Evolutionary conservation across 1,140 invertebrate species (phyloP).

Genomic region (Alviniconcha marisindica): DNA sequence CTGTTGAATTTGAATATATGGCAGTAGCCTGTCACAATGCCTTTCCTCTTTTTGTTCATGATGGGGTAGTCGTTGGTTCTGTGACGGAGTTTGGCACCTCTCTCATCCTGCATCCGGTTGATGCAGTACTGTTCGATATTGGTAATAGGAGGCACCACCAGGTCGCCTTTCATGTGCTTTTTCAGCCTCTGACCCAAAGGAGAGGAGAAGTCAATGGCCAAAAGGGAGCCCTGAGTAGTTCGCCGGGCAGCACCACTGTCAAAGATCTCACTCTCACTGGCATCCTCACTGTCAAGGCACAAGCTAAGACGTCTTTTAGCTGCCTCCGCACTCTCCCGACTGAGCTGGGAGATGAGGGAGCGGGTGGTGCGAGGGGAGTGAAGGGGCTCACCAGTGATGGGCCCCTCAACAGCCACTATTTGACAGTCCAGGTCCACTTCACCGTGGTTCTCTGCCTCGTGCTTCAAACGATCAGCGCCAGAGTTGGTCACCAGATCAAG

Average conservation of each 20-base stretch:
- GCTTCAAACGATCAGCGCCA: conserved; percentile 47
- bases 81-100: conserved; percentile 57
- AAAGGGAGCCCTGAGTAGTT: conserved; percentile 49
- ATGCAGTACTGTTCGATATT: conserved; percentile 56
- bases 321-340: conserved; percentile 48
- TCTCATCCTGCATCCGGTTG: conserved; percentile 51
- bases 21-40: conserved; percentile 43
- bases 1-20: conserved; percentile 63
- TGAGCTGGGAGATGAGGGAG: conserved; percentile 64
- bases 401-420: conserved; percentile 59
- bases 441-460: conserved; percentile 42
- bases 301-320: conserved; percentile 50
- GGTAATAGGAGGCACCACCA: conserved; percentile 48
- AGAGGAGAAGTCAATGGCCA: conserved; percentile 60
- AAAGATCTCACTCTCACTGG: conserved; percentile 48
- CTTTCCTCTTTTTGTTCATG: conserved; percentile 58
- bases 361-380: conserved; percentile 44
- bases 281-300: conserved; percentile 45
- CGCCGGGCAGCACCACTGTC: conserved; percentile 35
- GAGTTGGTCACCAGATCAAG: conserved; percentile 22
- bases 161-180: conserved; percentile 61
- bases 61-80: conserved; percentile 53
- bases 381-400: not conserved
- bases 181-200: conserved; percentile 60
- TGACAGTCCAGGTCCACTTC: conserved; percentile 64